Base-by-base conservation (phyloP, 2,888 invertebrate genomes). In the Sylvicola cinctus region DNA sequence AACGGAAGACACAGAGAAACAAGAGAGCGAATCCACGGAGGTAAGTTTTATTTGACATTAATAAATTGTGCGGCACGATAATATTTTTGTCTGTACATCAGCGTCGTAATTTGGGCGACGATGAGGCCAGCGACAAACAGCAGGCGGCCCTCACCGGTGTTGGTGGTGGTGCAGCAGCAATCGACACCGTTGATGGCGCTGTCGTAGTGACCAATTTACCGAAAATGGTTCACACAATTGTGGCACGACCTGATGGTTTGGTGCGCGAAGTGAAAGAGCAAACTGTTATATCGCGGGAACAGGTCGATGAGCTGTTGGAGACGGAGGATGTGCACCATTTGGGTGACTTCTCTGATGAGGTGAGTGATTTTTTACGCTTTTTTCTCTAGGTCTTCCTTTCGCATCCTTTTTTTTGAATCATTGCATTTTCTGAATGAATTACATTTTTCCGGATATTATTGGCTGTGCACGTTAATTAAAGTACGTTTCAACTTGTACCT, bases 21-120 rank as follows among this genome's bases (percentile, higher is more conserved):
- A 85, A 51, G 85, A 87, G 54, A 77, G 78, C 43, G 80, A 84
- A 50, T 80, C 84, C 48, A 81, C 83, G 38, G 85, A 87, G 70
- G 76, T 74, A 43, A 44, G 11, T 10, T 14, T 29, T 14, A 33
- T 28, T 36, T 25, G 8, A 39, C 14, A 36, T 33, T 42, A 25
- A 36, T 2, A 28, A 23, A 36, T 29, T n/a, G n/a, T n/a, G n/a
- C n/a, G n/a, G n/a, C n/a, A 12, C 17, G 4, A 17, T 20, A 20
- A 6, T 26, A 20, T 12, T 31, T 29, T 34, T 36, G 8, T 38
- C 33, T 28, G 38, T 20, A 33, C 46, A 44, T 28, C 46, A 65
- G 64, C 62, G 62, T 44, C 57, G 62, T 38, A 54, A 60, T 39
- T 61, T 63, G 31, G 63, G 63, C 28, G 59, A 58, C 13, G 51